These are phyloP conservation scores for Ispidina lecontei DNA, from an alignment of 2,797 vertebrate genomes.

Conservation along the genomic window DNA sequence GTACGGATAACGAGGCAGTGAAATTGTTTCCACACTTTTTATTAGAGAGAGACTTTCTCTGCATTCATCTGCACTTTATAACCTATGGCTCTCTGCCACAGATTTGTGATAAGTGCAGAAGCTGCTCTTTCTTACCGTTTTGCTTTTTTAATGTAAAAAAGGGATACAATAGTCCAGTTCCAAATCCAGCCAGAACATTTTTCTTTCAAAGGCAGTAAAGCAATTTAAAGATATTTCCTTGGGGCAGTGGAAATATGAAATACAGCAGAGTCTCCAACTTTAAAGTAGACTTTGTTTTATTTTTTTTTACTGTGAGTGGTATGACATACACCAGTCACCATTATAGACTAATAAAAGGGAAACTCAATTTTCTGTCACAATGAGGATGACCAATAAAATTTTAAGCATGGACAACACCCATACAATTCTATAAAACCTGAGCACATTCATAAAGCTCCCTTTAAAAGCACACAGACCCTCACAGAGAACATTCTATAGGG, in stretches of 20 bases:
- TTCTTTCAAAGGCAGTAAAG: slow-evolving; percentile 24
- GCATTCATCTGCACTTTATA: not conserved
- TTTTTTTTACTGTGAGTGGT: not conserved
- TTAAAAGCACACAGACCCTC: not conserved
- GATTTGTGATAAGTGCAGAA: not conserved
- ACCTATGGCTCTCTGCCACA: not conserved
- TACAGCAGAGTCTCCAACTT: slow-evolving; percentile 20
- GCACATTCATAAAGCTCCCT: slow-evolving; percentile 1
- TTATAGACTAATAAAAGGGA: slow-evolving; percentile 30
- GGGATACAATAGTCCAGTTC: not conserved
- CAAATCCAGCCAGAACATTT: slow-evolving; percentile 11
- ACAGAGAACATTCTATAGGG: not conserved
- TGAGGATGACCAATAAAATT: slow-evolving; percentile 28
- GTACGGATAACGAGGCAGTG: not conserved
- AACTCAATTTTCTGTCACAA: slow-evolving; percentile 53
- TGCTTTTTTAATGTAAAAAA: not conserved
- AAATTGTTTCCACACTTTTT: slow-evolving; percentile 8
- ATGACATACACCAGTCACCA: slow-evolving; percentile 11
- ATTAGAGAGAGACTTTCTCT: not conserved
- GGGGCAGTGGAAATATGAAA: slow-evolving; percentile 5
- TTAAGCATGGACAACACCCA: not conserved
- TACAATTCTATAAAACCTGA: slow-evolving; percentile 10
- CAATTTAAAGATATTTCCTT: slow-evolving; percentile 39
- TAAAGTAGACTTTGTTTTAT: not conserved
- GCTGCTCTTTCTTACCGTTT: not conserved